Base-by-base conservation (phyloP, 2,113 vertebrate genomes). In the Spilogale gracilis region DNA sequence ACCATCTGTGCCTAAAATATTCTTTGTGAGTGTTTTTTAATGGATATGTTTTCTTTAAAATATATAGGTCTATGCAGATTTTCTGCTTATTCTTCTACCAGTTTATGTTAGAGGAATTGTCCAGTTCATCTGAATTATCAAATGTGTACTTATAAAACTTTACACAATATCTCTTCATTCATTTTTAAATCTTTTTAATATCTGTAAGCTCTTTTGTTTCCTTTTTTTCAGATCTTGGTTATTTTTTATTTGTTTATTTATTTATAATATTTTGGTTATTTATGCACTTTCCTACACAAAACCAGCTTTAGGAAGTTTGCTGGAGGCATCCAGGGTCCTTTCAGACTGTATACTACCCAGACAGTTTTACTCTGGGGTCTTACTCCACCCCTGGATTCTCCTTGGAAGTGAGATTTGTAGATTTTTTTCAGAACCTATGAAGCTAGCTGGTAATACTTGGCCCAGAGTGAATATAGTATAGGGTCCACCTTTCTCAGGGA, bases 31-130 rank as follows among this genome's bases (percentile, higher is more conserved):
- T 48, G 89, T 38, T 85, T 45, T 56, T 32, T 9, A 89, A 60
- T 6, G 23, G 2, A 0, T 23, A 17, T 65, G 2, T 94, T 85
- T 92, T 32, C 23, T 94, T 50, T 32, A 80, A 69, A 85, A 74
- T 76, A 76, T n/a, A 81, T 48, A 88, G 23, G 13, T 82, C 45
- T 50, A 43, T 32, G 7, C 45, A 89, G 30, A 32, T 74, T 88
- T 97, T 89, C n/a, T 14, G 10, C 79, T 67, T 93, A 1, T 86
- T 89, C 30, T 80, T 94, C 30, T 80, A 23, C 93, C 54, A 38
- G 48, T 74, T 89, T 76, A 67, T 60, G 20, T 65, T 91, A 79
- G 32, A 81, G 32, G 63, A 74, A 65, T 94, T 95, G 56, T 83
- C 30, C 67, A 82, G 43, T 67, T 95, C 43, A 89, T 74, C 52